Conservation (phyloP, 2,888 invertebrate species). For the Cabera pusaria region DNA sequence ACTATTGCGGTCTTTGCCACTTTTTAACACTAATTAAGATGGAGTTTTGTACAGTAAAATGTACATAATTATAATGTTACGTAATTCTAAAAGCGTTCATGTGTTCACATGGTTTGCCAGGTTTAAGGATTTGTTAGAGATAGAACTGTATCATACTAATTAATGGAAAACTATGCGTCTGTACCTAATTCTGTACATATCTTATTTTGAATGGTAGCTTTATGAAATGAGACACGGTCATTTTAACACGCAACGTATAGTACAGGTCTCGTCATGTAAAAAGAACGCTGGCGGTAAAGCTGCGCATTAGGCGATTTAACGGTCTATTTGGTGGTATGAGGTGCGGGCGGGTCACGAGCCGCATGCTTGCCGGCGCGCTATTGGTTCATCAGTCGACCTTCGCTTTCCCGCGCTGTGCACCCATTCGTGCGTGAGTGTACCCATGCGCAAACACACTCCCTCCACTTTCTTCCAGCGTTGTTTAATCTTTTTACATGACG, state of each 20-base stretch:
- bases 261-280: constrained; percentile 12
- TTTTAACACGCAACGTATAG: constrained; percentile 2
- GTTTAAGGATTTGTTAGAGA: constrained; percentile 42
- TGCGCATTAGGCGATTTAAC: too few species aligned
- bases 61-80: constrained; percentile 47
- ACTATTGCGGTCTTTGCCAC: constrained; percentile 63
- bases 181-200: constrained; percentile 45
- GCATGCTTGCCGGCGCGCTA: too few species aligned
- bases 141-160: constrained; percentile 46
- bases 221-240: too few species aligned
- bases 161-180: constrained; percentile 37
- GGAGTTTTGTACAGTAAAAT: constrained; percentile 37
- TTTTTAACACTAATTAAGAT: constrained; percentile 42
- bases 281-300: too few species aligned
- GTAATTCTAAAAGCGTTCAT: constrained; percentile 52
- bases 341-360: too few species aligned
- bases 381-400: too few species aligned
- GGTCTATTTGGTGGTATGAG: too few species aligned
- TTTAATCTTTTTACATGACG: too few species aligned
- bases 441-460: too few species aligned
- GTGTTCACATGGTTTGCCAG: constrained; percentile 58
- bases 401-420: too few species aligned
- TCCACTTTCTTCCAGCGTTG: too few species aligned
- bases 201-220: constrained; percentile 17
- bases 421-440: too few species aligned